These are phyloP conservation scores for Eclectus roratus DNA, from an alignment of 2,113 vertebrate genomes.

Conservation along the genomic window DNA sequence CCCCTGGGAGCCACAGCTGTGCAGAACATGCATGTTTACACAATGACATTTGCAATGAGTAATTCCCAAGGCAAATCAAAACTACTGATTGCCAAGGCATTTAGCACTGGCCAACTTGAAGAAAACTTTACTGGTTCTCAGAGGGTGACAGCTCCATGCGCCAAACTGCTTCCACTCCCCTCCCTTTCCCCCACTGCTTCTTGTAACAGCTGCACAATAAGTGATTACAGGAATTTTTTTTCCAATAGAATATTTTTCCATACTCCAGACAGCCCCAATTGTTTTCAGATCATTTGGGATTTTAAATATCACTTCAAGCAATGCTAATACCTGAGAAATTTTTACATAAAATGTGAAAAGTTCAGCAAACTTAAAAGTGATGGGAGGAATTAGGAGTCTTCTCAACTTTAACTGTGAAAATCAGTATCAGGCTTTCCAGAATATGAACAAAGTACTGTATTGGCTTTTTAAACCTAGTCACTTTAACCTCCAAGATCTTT, in stretches of 20 bases:
- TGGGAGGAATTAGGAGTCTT: neutral
- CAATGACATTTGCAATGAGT: fast-evolving
- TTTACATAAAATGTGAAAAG: neutral
- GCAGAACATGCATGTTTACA: fast-evolving
- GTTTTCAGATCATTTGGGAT: neutral
- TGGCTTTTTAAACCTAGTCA: neutral
- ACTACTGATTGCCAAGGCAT: neutral
- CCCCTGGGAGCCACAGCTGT: neutral
- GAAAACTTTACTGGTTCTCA: neutral
- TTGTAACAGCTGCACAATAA: constrained; percentile 13
- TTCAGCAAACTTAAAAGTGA: neutral
- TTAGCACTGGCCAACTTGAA: neutral
- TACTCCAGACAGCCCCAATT: neutral
- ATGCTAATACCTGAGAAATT: neutral
- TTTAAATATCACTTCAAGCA: neutral
- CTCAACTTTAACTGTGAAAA: neutral
- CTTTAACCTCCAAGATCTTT: neutral
- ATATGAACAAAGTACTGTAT: neutral
- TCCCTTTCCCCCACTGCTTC: neutral
- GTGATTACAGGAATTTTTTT: neutral
- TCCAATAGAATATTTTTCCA: neutral
- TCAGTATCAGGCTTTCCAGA: neutral
- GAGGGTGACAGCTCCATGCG: neutral
- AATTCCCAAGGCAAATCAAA: neutral
- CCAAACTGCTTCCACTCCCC: neutral